phyloP scores from a whole-genome alignment of 2,113 vertebrate genomes.

The Petromus typicus region DNA sequence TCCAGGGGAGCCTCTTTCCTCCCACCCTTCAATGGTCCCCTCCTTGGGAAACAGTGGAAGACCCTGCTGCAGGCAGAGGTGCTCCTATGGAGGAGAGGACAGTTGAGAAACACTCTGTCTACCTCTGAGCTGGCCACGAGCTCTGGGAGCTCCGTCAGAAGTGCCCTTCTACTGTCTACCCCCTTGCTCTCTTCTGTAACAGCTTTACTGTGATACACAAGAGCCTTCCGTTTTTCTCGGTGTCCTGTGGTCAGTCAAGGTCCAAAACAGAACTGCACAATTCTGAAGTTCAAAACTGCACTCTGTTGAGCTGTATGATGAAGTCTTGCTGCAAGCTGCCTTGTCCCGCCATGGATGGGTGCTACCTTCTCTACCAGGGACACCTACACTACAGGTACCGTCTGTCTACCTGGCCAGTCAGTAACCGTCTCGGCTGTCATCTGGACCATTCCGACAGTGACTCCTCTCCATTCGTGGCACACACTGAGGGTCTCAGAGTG shows the following conservation, averaged over 20 bases:
- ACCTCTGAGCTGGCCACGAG: fast-evolving
- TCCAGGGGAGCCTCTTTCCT: background rate
- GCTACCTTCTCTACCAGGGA: background rate
- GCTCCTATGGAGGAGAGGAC: background rate
- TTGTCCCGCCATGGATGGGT: fast-evolving
- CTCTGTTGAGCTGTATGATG: background rate
- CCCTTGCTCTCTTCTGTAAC: background rate
- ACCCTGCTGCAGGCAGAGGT: fast-evolving
- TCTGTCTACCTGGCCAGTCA: background rate
- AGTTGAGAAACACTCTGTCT: fast-evolving
- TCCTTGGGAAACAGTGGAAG: background rate
- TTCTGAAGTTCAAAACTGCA: background rate
- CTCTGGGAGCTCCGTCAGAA: background rate
- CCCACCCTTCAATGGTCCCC: background rate
- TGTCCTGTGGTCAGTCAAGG: background rate
- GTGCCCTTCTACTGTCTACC: fast-evolving
- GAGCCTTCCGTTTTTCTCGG: background rate
- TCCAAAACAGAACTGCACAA: background rate
- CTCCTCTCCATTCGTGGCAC: background rate
- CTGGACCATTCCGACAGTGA: background rate
- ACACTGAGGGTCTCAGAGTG: background rate
- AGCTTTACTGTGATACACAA: background rate
- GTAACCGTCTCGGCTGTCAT: background rate
- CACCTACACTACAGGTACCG: fast-evolving
- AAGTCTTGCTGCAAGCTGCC: too few relatives aligned